A percentile compares a stretch with the other conserved stretches of the same genome.
These are phyloP conservation scores for Centropus unirufus DNA, from an alignment of 2,113 vertebrate species.

Conservation along the genomic window DNA sequence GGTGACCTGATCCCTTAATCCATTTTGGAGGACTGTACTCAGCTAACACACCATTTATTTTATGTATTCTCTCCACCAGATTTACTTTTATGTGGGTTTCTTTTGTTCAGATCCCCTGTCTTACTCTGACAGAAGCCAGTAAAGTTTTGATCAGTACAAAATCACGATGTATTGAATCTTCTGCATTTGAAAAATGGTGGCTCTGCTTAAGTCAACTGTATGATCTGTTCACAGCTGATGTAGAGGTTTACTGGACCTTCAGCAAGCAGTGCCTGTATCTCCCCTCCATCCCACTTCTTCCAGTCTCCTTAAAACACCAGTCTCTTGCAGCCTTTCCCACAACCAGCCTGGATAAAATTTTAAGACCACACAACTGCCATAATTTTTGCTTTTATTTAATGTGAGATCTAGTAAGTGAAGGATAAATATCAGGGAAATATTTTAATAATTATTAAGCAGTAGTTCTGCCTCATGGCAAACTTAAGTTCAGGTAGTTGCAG, in stretches of 20 bases:
- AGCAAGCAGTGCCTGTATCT: not conserved
- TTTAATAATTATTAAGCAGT: not conserved
- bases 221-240: not conserved
- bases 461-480: not conserved
- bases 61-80: conserved; percentile 19
- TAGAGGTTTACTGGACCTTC: not conserved
- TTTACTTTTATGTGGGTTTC: conserved; percentile 44
- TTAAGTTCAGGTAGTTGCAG: not conserved
- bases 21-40: conserved; percentile 16
- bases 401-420: not conserved
- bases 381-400: not conserved
- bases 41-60: conserved; percentile 11
- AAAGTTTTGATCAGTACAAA: conserved; percentile 34
- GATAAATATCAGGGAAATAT: not conserved
- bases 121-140: conserved; percentile 32
- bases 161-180: not conserved
- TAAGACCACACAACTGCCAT: not conserved
- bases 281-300: too few relatives aligned
- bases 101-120: conserved; percentile 37
- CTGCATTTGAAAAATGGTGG: not conserved
- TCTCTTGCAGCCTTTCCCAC: not conserved
- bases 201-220: not conserved
- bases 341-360: not conserved
- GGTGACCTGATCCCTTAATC: conserved; percentile 33
- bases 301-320: not conserved